Percentiles rank a stretch among this genome's conserved stretches.
phyloP scores from a whole-genome alignment of 2,797 vertebrate species.

The Leptodactylus fallax region DNA sequence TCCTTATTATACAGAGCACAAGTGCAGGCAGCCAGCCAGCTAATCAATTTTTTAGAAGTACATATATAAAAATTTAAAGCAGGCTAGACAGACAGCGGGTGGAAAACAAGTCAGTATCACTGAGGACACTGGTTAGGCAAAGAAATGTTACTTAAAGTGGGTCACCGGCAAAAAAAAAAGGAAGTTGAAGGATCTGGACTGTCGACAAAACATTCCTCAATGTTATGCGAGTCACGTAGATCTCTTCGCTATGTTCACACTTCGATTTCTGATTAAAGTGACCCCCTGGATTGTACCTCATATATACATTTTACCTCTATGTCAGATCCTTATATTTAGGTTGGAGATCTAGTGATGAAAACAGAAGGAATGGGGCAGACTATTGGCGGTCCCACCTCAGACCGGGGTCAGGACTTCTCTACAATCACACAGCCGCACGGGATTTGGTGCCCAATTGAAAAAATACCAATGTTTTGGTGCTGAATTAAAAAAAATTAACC shows the following conservation, averaged over 20 bases:
- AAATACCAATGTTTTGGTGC: not conserved
- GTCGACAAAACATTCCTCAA: not conserved
- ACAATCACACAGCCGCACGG: no score
- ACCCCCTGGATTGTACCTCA: not conserved
- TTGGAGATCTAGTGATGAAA: not conserved
- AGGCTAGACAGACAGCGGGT: conserved; percentile 79
- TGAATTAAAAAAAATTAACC: not conserved
- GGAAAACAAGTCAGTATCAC: conserved; percentile 74
- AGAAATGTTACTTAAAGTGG: conserved; percentile 79
- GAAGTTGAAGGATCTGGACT: conserved; percentile 72
- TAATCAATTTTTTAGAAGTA: conserved; percentile 86
- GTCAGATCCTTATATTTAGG: not conserved
- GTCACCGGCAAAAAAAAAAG: conserved; percentile 74
- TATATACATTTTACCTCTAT: not conserved
- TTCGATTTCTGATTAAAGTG: not conserved
- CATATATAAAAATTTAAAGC: conserved; percentile 85
- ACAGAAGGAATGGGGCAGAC: no score
- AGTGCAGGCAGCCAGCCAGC: conserved; percentile 80
- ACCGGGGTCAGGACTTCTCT: no score
- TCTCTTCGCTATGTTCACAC: not conserved
- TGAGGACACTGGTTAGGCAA: conserved; percentile 78
- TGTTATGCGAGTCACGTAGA: not conserved
- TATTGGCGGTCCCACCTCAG: not conserved
- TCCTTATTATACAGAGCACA: conserved; percentile 81
- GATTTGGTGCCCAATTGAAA: no score